Conservation (phyloP, 2,113 vertebrate genomes). For the Rhinolophus ferrumequinum region DNA sequence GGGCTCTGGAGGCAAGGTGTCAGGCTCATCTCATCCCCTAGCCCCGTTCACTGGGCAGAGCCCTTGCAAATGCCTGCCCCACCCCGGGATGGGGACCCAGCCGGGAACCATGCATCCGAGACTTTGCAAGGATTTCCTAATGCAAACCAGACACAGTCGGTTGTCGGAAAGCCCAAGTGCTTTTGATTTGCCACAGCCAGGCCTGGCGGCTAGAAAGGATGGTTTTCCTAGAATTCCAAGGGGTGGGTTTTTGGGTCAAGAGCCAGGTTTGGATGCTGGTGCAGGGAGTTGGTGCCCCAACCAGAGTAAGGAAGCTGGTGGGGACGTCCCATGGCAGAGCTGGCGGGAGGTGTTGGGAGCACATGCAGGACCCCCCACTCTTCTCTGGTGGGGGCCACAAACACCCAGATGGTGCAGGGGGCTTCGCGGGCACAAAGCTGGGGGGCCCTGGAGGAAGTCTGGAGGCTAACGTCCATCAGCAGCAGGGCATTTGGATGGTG, state of each 20-base stretch:
- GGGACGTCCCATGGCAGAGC: rapidly evolving
- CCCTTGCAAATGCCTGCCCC: background rate
- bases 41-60: background rate
- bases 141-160: rapidly evolving
- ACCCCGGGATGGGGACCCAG: background rate
- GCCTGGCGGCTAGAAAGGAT: background rate
- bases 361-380: rapidly evolving
- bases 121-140: background rate
- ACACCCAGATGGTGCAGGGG: background rate
- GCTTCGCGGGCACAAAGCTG: background rate
- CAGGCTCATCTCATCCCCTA: background rate
- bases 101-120: background rate
- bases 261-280: background rate
- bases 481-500: background rate
- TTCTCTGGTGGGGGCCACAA: no score
- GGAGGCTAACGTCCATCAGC: background rate
- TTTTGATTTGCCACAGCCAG: background rate
- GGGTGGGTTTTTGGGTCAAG: background rate
- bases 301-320: rapidly evolving
- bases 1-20: no score
- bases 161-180: background rate
- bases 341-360: no score
- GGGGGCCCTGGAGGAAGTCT: background rate
- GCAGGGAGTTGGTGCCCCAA: rapidly evolving
- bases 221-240: background rate